A percentile compares a stretch with the other conserved stretches of the same genome.
Conservation (phyloP, 64 coral and sea anemone genomes). For the Actinia equina region DNA sequence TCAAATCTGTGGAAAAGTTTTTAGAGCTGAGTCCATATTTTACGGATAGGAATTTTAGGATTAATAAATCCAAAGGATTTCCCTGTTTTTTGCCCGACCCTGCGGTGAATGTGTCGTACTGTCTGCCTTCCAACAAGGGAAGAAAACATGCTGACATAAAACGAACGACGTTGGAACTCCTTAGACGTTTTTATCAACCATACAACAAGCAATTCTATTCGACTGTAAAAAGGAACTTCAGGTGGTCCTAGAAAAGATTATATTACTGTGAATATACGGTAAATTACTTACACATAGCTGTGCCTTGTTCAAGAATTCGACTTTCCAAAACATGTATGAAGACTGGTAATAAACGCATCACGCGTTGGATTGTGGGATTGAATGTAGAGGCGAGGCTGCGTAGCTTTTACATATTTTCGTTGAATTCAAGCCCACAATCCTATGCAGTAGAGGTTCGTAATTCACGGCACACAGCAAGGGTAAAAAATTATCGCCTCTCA, state of each 20-base stretch:
- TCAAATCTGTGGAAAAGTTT: constrained; percentile 68
- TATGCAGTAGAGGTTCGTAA: too few species aligned
- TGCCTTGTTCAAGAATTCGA: too few species aligned
- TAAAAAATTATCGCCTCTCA: too few species aligned
- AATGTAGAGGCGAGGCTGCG: too few species aligned
- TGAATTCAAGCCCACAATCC: too few species aligned
- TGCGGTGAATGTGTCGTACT: constrained; percentile 22
- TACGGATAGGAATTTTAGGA: constrained; percentile 59
- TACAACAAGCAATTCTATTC: constrained; percentile 77
- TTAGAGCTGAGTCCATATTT: constrained; percentile 59
- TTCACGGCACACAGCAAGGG: too few species aligned
- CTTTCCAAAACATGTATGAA: not conserved
- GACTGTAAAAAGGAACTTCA: constrained; percentile 49
- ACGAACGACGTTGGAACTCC: constrained; percentile 15
- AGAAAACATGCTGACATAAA: constrained; percentile 48
- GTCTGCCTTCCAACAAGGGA: constrained; percentile 65
- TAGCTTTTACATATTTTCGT: too few species aligned
- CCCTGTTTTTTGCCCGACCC: constrained; percentile 55
- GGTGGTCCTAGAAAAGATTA: constrained; percentile 30
- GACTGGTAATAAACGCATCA: not conserved
- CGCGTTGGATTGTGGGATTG: too few species aligned
- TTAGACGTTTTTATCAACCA: constrained; percentile 73
- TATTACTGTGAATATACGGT: too few species aligned
- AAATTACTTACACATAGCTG: too few species aligned
- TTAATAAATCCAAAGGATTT: constrained; percentile 69